Evolutionary conservation across 2,113 vertebrate genomes (phyloP).

Genomic region (Scomber colias): DNA sequence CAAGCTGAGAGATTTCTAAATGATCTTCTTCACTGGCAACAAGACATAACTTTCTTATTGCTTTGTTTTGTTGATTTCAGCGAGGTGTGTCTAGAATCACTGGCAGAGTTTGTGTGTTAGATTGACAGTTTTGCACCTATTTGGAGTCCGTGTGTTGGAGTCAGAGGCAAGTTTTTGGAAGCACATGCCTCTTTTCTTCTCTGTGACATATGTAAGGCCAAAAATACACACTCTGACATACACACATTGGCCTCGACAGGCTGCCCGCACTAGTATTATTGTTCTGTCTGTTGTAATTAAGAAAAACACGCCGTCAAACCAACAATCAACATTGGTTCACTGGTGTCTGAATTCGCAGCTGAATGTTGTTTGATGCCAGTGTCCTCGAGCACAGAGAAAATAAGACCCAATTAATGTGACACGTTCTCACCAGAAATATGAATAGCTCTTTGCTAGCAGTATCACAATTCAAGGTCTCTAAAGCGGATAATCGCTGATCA

Average conservation of each 20-base stretch:
- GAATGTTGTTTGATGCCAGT: conserved; percentile 62
- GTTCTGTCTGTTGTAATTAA: conserved; percentile 78
- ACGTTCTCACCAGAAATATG: conserved; percentile 61
- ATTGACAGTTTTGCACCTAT: conserved; percentile 1
- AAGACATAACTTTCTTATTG: conserved; percentile 31
- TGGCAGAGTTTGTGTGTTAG: conserved; percentile 1
- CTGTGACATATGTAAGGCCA: conserved; percentile 11
- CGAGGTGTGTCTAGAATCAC: not conserved
- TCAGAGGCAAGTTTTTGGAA: conserved; percentile 26
- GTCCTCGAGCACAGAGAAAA: conserved; percentile 62
- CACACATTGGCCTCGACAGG: conserved; percentile 18
- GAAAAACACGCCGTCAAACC: conserved; percentile 68
- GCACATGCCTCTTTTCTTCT: conserved; percentile 1
- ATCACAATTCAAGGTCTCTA: conserved; percentile 57
- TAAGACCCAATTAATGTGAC: conserved; percentile 73
- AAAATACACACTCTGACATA: conserved; percentile 37
- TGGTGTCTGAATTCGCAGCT: conserved; percentile 32
- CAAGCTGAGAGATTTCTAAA: conserved; percentile 45
- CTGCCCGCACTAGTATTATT: conserved; percentile 54
- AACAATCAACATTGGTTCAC: conserved; percentile 54
- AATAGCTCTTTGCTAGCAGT: conserved; percentile 64
- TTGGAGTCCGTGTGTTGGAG: not conserved
- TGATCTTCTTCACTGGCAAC: conserved; percentile 39
- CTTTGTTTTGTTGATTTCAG: conserved; percentile 23
- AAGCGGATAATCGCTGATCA: conserved; percentile 68